Evolutionary conservation across 2,888 invertebrate species (phyloP).

Genomic region (Eupithecia inturbata): DNA sequence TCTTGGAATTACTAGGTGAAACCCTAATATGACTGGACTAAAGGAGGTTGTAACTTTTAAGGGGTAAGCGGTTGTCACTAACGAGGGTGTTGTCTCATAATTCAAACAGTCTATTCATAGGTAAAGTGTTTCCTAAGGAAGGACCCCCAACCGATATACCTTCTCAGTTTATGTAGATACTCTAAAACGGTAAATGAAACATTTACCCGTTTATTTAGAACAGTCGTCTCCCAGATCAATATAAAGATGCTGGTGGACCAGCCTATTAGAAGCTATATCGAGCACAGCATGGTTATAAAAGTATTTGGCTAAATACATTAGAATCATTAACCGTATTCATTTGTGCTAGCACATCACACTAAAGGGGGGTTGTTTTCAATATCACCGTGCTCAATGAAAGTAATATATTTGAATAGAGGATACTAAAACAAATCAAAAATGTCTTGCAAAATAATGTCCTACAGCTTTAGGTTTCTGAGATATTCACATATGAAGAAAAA

Average conservation of each 20-base stretch:
- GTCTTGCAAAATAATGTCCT: too few species aligned
- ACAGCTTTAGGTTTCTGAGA: too few species aligned
- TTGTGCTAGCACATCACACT: neutral
- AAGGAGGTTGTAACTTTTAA: neutral
- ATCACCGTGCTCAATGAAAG: too few species aligned
- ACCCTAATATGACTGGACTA: too few species aligned
- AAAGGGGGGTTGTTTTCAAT: too few species aligned
- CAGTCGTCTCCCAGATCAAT: neutral
- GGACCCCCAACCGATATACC: neutral
- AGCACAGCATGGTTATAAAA: neutral
- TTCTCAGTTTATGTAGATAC: neutral
- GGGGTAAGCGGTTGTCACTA: neutral
- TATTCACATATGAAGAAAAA: too few species aligned
- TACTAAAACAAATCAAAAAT: too few species aligned
- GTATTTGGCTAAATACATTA: too few species aligned
- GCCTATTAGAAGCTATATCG: neutral
- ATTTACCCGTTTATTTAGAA: neutral
- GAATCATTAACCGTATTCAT: too few species aligned
- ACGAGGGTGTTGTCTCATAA: neutral
- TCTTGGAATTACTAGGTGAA: too few species aligned
- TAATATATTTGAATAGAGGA: too few species aligned
- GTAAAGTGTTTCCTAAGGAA: neutral
- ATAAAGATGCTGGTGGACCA: neutral
- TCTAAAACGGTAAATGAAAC: neutral
- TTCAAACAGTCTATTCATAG: constrained; percentile 6